Conservation (phyloP, 2,113 vertebrate species). For the Bufo gargarizans region DNA sequence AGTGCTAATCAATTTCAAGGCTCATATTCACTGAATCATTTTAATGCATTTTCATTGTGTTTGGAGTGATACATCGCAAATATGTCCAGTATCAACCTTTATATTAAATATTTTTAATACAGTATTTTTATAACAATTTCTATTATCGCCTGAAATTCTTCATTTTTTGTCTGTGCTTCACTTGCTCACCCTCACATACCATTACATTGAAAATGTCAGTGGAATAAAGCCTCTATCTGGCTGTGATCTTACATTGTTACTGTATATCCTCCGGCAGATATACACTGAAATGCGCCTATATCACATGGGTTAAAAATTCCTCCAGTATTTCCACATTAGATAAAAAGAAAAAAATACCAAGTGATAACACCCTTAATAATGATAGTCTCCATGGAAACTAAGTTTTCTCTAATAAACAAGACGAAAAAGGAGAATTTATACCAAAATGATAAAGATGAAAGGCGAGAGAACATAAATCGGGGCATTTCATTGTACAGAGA, state of each 20-base stretch:
- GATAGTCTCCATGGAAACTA: conserved; percentile 55
- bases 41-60: neutral
- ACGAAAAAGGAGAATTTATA: conserved; percentile 38
- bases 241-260: conserved; percentile 35
- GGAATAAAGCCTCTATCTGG: conserved; percentile 8
- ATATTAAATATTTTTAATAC: neutral
- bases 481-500: conserved; percentile 49
- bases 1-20: neutral
- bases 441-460: conserved; percentile 52
- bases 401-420: conserved; percentile 54
- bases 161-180: neutral
- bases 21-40: neutral
- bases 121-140: neutral
- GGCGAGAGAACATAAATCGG: conserved; percentile 45
- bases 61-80: no score
- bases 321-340: conserved; percentile 50
- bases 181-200: neutral
- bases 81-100: neutral
- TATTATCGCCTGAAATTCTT: neutral
- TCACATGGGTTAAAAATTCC: conserved; percentile 31
- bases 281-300: neutral
- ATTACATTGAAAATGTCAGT: neutral
- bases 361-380: conserved; percentile 50
- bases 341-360: conserved; percentile 47
- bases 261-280: conserved; percentile 22